Base-by-base conservation (phyloP, 2,888 invertebrate species). In the Hermodice carunculata region DNA sequence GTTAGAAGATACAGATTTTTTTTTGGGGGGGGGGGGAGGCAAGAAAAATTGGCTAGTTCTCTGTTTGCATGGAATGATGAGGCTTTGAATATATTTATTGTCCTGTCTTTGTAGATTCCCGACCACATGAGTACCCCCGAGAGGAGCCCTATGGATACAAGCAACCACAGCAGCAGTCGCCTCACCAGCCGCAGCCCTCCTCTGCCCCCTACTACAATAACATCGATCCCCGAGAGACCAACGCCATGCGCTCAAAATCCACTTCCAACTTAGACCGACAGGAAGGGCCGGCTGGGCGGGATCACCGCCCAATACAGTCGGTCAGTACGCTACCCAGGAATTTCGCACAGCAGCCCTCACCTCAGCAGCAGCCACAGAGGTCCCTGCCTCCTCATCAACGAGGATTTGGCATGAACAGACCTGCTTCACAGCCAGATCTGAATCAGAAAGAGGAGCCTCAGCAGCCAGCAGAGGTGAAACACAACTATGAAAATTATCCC, bases 161-260 rank as follows among this genome's bases (percentile, higher is more conserved):
- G 19, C 66, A 32, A 26, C 62, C 43, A 17, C 65, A 49, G 54
- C 62, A 58, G 14, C 53, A 60, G 11, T 49, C 51, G n/a, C 61
- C n/a, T 24, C 54, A 22, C 46, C 31, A 43, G 6, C 22, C 57
- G n/a, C 42, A 11, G n/a, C n/a, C n/a, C n/a, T n/a, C n/a, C n/a
- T n/a, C n/a, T n/a, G n/a, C n/a, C n/a, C 51, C 66, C 31, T 32
- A 58, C 62, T 32, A 51, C 56, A 54, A 29, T 29, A 37, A 44
- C 61, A 19, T 46, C 40, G 26, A 22, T 32, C 28, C 29, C 29
- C 61, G 14, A 53, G 22, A 11, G 29, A 49, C 28, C 24, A 8
- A 91, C 90, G 51, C 43, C 3, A 46, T 48, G 49, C 62, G 70
- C 19, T 70, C 72, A 24, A 70, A 70, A 53, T 73, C 73, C 2